Base-by-base conservation (phyloP, 2,797 vertebrate species). In the Alauda arvensis region DNA sequence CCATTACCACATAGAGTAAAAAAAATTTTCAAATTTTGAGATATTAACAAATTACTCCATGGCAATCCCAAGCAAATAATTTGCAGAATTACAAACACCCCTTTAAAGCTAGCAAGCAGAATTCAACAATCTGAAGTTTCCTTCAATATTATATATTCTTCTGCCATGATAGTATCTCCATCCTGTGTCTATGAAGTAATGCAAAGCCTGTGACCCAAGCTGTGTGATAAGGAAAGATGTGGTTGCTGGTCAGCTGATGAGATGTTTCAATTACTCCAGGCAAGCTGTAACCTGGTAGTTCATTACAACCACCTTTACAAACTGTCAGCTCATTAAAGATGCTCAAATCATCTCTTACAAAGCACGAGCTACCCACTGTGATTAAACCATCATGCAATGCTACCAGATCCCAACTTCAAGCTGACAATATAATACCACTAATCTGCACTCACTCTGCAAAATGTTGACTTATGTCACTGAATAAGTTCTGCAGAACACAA, bases 191-290 rank as follows among this genome's bases (percentile, higher is more conserved):
- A 26, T 29, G 49, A 61, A 93, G n/a, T 85, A 83, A 68, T 7
- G 6, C 55, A 78, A 70, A 88, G 49, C 24, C 51, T 37, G 42
- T 0, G 2, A 93, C 46, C n/a, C 79, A 90, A 66, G 66, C 29
- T 65, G 26, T 14, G 10, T 5, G 31, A 71, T 46, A 57, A 61
- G 42, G 31, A 55, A 72, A 76, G 62, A 77, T 23, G 52, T 23
- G 16, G 60, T 75, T 77, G 51, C 49, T 31, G 62, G 28, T 56
- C 10, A 3, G 33, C 75, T 84, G 76, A 89, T 48, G 67, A 93
- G 76, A 60, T 76, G 85, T 83, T 94, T 97, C 95, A 95, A 96
- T 97, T 96, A 96, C 75, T 93, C 88, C 91, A 83, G 90, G 94
- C 79, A 89, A 67, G 63, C 87, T 94, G 75, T 80, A 95, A 95